Conservation (phyloP, 37 sponge, comb jelly and placozoan genomes). For the Ianthella basta region DNA sequence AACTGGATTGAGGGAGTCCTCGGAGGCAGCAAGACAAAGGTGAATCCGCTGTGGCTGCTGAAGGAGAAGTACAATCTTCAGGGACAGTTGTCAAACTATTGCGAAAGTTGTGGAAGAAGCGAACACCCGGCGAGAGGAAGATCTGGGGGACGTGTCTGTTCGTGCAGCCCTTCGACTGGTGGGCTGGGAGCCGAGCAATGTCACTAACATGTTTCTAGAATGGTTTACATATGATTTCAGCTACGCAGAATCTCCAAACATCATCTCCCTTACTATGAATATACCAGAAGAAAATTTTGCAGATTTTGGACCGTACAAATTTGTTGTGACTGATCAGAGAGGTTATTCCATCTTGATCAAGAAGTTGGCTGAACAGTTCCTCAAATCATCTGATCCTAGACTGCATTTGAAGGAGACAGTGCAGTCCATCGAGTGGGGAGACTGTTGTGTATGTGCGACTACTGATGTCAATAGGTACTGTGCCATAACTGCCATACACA, state of each 20-base stretch:
- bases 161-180: not conserved
- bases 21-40: not conserved
- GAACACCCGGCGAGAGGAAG: not conserved
- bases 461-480: conserved; percentile 43
- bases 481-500: conserved; percentile 40
- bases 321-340: conserved; percentile 39
- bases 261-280: not conserved
- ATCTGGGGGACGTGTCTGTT: conserved; percentile 22
- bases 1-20: conserved; percentile 44
- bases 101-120: not conserved
- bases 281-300: not conserved
- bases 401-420: conserved; percentile 43
- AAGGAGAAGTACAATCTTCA: not conserved
- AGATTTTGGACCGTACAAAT: conserved; percentile 27
- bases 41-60: conserved; percentile 18
- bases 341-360: conserved; percentile 20
- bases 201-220: not conserved
- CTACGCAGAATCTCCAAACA: conserved; percentile 28
- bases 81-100: not conserved
- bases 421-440: conserved; percentile 40
- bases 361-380: conserved; percentile 24
- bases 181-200: conserved; percentile 1
- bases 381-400: conserved; percentile 29
- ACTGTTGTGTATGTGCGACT: conserved; percentile 63
- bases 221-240: conserved; percentile 40